phyloP scores from a whole-genome alignment of 2,113 vertebrate genomes.

The Gymnogyps californianus region DNA sequence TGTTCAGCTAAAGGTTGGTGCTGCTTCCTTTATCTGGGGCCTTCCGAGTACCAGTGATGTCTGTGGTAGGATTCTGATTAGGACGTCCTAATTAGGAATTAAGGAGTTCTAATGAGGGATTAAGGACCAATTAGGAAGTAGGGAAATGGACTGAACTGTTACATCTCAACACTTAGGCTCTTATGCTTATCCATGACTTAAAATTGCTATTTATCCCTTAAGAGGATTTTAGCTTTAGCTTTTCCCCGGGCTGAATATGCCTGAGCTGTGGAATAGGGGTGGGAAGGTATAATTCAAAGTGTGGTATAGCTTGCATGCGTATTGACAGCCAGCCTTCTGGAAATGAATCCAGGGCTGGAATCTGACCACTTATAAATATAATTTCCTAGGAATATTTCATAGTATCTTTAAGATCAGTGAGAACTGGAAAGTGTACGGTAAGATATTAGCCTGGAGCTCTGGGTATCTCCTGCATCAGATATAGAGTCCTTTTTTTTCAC shows the following conservation, averaged over 20 bases:
- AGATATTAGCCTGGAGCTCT: background rate
- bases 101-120: background rate
- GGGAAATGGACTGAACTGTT: background rate
- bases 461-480: background rate
- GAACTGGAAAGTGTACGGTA: background rate
- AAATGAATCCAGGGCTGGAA: background rate
- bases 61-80: background rate
- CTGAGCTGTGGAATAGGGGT: background rate
- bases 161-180: background rate
- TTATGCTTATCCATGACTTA: slow-evolving; percentile 9
- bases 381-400: background rate
- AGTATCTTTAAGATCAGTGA: background rate
- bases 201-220: slow-evolving; percentile 30
- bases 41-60: background rate
- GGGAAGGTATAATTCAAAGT: background rate
- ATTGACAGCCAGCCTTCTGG: background rate
- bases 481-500: background rate
- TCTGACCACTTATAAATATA: background rate
- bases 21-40: background rate
- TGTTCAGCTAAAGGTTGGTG: background rate
- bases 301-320: background rate
- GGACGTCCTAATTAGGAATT: slow-evolving; percentile 13
- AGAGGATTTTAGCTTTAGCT: slow-evolving; percentile 40
- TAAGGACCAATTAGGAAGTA: background rate
- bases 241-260: background rate